A percentile compares a stretch with the other conserved stretches of the same genome.
Evolutionary conservation across 2,113 vertebrate genomes (phyloP).

Genomic region (Triplophysa siluroides): DNA sequence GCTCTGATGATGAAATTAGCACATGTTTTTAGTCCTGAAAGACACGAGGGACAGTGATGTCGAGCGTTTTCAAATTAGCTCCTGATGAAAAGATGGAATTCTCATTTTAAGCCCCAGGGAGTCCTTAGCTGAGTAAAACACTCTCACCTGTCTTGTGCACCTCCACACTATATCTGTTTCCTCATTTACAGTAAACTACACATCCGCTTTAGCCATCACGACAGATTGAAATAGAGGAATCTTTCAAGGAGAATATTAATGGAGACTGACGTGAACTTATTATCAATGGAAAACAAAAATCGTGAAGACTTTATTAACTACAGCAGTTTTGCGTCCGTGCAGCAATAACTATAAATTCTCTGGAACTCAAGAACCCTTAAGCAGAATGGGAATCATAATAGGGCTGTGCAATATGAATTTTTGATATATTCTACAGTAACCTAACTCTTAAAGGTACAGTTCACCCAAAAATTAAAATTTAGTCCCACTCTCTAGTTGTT

Average conservation of each 20-base stretch:
- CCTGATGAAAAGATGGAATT: constrained; percentile 41
- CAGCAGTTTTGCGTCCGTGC: not conserved
- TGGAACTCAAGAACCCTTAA: too few relatives aligned
- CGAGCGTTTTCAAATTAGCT: constrained; percentile 10
- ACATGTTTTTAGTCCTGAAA: not conserved
- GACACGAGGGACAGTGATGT: not conserved
- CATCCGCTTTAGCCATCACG: constrained; percentile 11
- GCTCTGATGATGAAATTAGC: constrained; percentile 50
- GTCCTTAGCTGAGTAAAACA: constrained; percentile 14
- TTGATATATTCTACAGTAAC: too few relatives aligned
- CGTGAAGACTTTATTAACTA: not conserved
- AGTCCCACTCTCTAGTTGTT: too few relatives aligned
- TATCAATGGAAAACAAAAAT: not conserved
- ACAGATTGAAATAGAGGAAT: constrained; percentile 3
- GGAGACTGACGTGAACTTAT: not conserved
- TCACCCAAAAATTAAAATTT: too few relatives aligned
- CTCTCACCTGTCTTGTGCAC: constrained; percentile 26
- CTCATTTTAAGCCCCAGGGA: constrained; percentile 32
- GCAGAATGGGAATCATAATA: too few relatives aligned
- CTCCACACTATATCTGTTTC: constrained; percentile 33
- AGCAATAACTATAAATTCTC: too few relatives aligned
- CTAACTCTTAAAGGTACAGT: too few relatives aligned
- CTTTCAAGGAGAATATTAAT: not conserved
- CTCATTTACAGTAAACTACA: constrained; percentile 33
- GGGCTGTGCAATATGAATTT: too few relatives aligned